phyloP scores from a whole-genome alignment of 2,797 vertebrate species.

The Menidia menidia region DNA sequence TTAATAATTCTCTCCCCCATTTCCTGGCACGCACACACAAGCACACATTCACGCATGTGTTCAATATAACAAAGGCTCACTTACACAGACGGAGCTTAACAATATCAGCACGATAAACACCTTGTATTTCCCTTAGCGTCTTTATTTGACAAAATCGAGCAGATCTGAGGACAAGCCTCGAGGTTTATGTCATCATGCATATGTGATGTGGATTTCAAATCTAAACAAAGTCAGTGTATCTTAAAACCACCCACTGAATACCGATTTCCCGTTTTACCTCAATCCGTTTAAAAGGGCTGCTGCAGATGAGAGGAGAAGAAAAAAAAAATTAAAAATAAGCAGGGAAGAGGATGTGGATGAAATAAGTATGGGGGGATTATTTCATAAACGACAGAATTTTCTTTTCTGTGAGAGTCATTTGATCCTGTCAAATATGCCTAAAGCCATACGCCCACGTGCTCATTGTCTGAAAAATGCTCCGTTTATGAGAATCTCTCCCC shows the following conservation, averaged over 20 bases:
- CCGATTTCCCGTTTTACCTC: conserved; percentile 71
- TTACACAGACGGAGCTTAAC: conserved; percentile 31
- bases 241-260: conserved; percentile 74
- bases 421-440: conserved; percentile 83
- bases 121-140: conserved; percentile 31
- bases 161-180: conserved; percentile 68
- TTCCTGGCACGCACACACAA: background rate
- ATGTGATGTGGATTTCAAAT: conserved; percentile 70
- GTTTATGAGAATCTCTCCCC: conserved; percentile 68
- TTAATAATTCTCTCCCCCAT: conserved; percentile 15
- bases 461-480: conserved; percentile 78
- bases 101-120: conserved; percentile 53
- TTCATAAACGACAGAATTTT: conserved; percentile 83
- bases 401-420: conserved; percentile 80
- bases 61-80: conserved; percentile 12
- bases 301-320: conserved; percentile 48
- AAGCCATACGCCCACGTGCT: conserved; percentile 80
- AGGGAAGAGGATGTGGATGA: conserved; percentile 70
- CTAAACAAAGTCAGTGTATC: conserved; percentile 73
- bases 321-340: conserved; percentile 49
- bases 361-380: conserved; percentile 83
- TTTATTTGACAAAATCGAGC: conserved; percentile 58
- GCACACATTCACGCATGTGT: conserved; percentile 2
- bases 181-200: conserved; percentile 72
- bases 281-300: conserved; percentile 47